Conservation (phyloP, 2,888 invertebrate species). For the Agriotes lineatus region DNA sequence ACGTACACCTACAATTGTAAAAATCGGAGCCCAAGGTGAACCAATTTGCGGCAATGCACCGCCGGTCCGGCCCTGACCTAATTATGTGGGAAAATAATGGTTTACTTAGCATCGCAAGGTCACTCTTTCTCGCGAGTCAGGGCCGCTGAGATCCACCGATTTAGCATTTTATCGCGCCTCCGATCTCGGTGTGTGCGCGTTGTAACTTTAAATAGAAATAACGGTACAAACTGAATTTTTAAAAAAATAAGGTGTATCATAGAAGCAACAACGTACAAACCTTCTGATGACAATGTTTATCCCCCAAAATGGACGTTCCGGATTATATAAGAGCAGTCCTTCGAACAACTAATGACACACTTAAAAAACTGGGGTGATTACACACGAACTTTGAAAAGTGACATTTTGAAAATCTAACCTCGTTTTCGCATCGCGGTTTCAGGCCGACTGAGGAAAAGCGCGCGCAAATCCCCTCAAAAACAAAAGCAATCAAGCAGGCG, state of each 20-base stretch:
- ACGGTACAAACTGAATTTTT: too few relatives aligned
- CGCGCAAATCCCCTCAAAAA: slow-evolving; percentile 12
- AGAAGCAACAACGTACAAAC: too few relatives aligned
- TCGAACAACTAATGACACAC: not conserved
- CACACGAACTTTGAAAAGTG: not conserved
- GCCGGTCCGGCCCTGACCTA: slow-evolving; percentile 23
- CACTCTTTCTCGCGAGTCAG: slow-evolving; percentile 9
- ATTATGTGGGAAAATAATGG: slow-evolving; percentile 22
- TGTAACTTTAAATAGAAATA: too few relatives aligned
- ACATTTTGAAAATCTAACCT: slow-evolving; percentile 21
- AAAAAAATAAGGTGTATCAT: too few relatives aligned
- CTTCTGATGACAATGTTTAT: too few relatives aligned
- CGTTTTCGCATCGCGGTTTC: slow-evolving; percentile 12
- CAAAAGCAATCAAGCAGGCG: not conserved
- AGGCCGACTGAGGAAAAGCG: slow-evolving; percentile 7
- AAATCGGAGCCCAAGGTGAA: slow-evolving; percentile 1
- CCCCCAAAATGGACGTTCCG: too few relatives aligned
- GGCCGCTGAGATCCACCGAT: not conserved
- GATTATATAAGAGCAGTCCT: not conserved
- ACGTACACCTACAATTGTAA: slow-evolving; percentile 19
- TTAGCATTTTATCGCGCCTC: not conserved
- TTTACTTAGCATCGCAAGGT: slow-evolving; percentile 10
- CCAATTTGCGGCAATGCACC: not conserved
- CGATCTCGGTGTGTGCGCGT: too few relatives aligned
- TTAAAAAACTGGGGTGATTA: not conserved